Evolutionary conservation across 1,140 invertebrate genomes (phyloP).

Genomic region (Drosophila rufa): DNA sequence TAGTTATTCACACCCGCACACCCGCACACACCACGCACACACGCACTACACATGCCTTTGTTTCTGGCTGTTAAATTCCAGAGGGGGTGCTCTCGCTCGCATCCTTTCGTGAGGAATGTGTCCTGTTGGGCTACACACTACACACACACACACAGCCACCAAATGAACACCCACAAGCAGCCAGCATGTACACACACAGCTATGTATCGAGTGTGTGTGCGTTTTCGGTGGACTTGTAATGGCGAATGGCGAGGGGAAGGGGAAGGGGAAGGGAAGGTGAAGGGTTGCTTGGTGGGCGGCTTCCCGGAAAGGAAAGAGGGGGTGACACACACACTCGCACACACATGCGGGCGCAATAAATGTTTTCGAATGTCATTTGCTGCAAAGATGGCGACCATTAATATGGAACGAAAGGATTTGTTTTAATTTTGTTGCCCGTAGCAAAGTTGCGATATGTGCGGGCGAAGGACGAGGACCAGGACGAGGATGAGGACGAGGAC

Average conservation of each 20-base stretch:
- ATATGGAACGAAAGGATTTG: slow-evolving; percentile 83
- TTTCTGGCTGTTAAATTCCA: slow-evolving; percentile 43
- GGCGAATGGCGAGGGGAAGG: neutral
- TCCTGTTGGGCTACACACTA: slow-evolving; percentile 79
- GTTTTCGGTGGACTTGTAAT: slow-evolving; percentile 14
- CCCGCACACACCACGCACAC: neutral
- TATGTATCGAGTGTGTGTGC: neutral
- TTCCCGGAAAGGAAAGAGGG: neutral
- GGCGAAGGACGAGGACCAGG: neutral
- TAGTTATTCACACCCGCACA: slow-evolving; percentile 47
- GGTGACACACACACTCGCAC: slow-evolving; percentile 14
- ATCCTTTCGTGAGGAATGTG: slow-evolving; percentile 70
- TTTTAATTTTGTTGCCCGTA: slow-evolving; percentile 77
- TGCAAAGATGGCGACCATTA: slow-evolving; percentile 82
- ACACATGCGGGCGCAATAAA: slow-evolving; percentile 67
- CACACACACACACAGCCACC: slow-evolving; percentile 22
- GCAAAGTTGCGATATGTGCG: slow-evolving; percentile 23
- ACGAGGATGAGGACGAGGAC: neutral
- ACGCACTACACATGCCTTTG: slow-evolving; percentile 50
- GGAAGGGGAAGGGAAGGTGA: neutral
- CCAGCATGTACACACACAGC: slow-evolving; percentile 11
- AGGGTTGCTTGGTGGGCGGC: slow-evolving; percentile 39
- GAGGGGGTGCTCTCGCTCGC: neutral
- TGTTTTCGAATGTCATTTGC: slow-evolving; percentile 84
- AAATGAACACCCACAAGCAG: slow-evolving; percentile 67